These are phyloP conservation scores for Calephelis nemesis DNA, from an alignment of 1,140 invertebrate species.

Conservation along the genomic window DNA sequence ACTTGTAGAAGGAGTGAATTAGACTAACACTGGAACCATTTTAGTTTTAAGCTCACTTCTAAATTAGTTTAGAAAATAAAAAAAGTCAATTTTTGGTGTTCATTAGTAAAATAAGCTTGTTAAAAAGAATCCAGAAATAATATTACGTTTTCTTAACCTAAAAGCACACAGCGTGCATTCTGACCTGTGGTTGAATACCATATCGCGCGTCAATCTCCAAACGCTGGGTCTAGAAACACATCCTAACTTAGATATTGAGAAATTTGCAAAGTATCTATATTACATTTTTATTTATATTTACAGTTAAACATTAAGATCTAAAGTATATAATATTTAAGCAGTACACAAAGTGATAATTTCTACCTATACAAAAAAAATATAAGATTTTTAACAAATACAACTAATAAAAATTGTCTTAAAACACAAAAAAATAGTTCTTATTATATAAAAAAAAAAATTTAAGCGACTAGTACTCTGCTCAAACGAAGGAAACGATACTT, in stretches of 20 bases:
- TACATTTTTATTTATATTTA: no score
- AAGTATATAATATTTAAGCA: no score
- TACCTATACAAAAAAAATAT: no score
- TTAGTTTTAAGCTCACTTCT: conserved; percentile 13
- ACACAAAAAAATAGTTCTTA: no score
- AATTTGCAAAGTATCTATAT: neutral
- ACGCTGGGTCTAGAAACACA: conserved; percentile 91
- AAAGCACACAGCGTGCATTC: conserved; percentile 67
- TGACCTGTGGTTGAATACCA: conserved; percentile 86
- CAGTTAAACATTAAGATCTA: no score
- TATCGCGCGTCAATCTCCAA: conserved; percentile 95
- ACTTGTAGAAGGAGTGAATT: conserved; percentile 1
- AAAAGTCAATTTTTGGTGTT: neutral
- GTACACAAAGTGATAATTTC: no score
- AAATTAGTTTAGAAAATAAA: conserved; percentile 9
- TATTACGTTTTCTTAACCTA: conserved; percentile 3
- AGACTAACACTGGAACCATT: neutral
- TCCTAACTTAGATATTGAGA: conserved; percentile 30
- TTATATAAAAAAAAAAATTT: no score
- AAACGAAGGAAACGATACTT: no score
- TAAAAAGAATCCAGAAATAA: conserved; percentile 8
- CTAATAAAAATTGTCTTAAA: no score
- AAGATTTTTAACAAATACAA: no score
- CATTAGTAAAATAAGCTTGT: conserved; percentile 9
- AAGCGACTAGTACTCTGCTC: no score